phyloP scores from a whole-genome alignment of 2,888 invertebrate genomes.

The Anodontia alba region DNA sequence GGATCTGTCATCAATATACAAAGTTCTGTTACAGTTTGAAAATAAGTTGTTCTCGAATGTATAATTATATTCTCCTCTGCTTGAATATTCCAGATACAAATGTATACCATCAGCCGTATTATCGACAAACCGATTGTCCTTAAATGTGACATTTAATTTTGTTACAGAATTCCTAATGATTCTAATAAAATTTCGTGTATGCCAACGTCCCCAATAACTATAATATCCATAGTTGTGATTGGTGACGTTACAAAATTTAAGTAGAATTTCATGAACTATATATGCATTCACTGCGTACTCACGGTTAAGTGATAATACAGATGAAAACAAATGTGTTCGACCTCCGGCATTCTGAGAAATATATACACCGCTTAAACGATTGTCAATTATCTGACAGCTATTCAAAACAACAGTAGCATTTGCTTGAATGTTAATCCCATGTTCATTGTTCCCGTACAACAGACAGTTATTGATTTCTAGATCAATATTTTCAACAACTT shows the following conservation, averaged over 20 bases:
- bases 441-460: background rate
- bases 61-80: background rate
- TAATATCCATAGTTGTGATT: slow-evolving; percentile 21
- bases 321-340: background rate
- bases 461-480: background rate
- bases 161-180: background rate
- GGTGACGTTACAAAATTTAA: slow-evolving; percentile 10
- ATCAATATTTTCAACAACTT: background rate
- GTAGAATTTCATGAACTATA: background rate
- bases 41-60: slow-evolving; percentile 38
- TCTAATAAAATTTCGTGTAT: slow-evolving; percentile 5
- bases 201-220: background rate
- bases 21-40: slow-evolving; percentile 7
- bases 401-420: slow-evolving; percentile 9
- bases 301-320: background rate
- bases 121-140: slow-evolving; percentile 21
- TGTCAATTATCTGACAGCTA: background rate
- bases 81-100: background rate
- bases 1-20: background rate
- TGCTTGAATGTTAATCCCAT: slow-evolving; percentile 18
- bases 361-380: slow-evolving; percentile 12
- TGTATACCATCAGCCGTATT: slow-evolving; percentile 32
- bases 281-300: slow-evolving; percentile 23
- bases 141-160: slow-evolving; percentile 12
- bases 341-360: slow-evolving; percentile 4